Base-by-base conservation (phyloP, 2,797 vertebrate species). In the Chaetophractus vellerosus region DNA sequence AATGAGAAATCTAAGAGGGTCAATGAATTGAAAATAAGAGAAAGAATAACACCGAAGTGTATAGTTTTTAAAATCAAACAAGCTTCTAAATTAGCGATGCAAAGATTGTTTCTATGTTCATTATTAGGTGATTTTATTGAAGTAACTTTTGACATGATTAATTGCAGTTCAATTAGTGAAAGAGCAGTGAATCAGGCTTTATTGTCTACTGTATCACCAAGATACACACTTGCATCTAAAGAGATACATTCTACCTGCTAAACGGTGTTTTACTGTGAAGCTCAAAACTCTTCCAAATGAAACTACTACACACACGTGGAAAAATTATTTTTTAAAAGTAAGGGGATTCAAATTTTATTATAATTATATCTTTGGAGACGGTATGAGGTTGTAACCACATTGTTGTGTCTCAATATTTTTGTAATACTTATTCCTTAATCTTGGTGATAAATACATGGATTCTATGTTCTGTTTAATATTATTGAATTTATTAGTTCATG, bases 271-370 rank as follows among this genome's bases (percentile, higher is more conserved):
- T 74, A 88, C 31, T 69, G 24, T 68, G n/a, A 93, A 93, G 52
- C 80, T 45, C 71, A 41, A 91, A 75, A 68, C 33, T 1, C 15
- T 41, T 23, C 33, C 84, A 93, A 94, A 68, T n/a, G 0, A 84
- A 93, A 63, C 5, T 16, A 79, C 83, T 76, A 61, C 75, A 14
- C 50, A 45, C 41, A 81, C 74, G 21, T 59, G 16, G n/a, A 31
- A 93, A 88, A 36, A 69, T 81, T 78, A 87, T 59, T 96, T 90
- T 85, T 92, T 24, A 83, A 14, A 12, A 71, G 12, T 72, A 63
- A 76, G 28, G 5, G 2, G 8, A 59, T 84, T 9, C 87, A 76
- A 48, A 91, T 48, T 61, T 74, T 14, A 85, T 4, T 59, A 26
- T 6, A 79, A 33, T 59, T 85, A 84, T 76, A 3, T 83, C 38